Evolutionary conservation across 92 coral and sea anemone genomes (phyloP), one percentile per base, ranked within the genome.

Genomic region (Porites cylindrica): DNA sequence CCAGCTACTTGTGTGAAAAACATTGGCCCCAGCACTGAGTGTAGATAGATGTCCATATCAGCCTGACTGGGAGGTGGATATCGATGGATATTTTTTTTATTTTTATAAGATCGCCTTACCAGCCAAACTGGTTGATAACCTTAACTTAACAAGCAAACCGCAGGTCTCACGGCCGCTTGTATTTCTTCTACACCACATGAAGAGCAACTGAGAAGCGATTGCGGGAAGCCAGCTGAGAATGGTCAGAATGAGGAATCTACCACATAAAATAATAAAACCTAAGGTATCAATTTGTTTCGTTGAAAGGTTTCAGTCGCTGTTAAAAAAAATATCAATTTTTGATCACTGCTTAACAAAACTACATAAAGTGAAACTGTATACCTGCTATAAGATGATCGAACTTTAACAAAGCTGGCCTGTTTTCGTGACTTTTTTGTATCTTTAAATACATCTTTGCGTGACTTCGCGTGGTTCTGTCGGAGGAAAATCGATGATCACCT

Each of bases 61-160:
- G 47, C 4, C 78, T 82, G 78, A 18, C 86, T 73, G 52, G 78
- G 86, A 32, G 86, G 78, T 82, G 47, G 60, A 70, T 82, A 56
- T 3, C 8, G 86, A 70, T 82, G 47, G 70, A 70, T 82, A 56
- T 3, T 5, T 43, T 23, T 43, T 32, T 5, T 82, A 72, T 82
- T 82, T 82, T 82, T 13, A 82, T 56, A 82, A 78, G 70, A 20
- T 82, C 86, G n/a, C 10, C 66, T 70, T 82, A 21, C 71, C 11
- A 16, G 43, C 58, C 24, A 80, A 80, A 72, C 56, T 8, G 59
- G 52, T 71, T 59, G 86, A 82, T 70, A 56, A 82, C 78, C 78
- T 52, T 19, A 32, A 19, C 26, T 70, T 59, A 71, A 82, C 86
- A 82, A 70, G 86, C 58, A 82, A 82, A 82, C 86, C 86, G 78